Evolutionary conservation across 2,113 vertebrate genomes (phyloP).

Genomic region (Sterna hirundo): DNA sequence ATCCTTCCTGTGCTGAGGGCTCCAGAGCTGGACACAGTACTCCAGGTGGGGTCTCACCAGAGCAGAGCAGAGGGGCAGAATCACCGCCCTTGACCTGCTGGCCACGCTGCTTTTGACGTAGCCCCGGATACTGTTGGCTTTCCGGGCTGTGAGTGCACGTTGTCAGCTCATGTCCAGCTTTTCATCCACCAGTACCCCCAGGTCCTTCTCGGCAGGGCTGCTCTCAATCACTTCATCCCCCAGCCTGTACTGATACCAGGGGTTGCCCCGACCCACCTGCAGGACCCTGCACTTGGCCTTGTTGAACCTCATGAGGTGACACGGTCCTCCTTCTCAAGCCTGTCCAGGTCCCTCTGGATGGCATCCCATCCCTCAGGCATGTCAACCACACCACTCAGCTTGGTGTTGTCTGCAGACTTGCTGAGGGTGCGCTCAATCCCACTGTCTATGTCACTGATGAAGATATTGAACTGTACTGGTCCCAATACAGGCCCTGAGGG

Average conservation of each 20-base stretch:
- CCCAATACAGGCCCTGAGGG: neutral
- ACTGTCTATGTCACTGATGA: neutral
- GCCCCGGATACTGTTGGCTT: neutral
- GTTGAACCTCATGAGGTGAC: neutral
- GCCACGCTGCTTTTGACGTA: neutral
- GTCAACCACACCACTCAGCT: neutral
- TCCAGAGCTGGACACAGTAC: neutral
- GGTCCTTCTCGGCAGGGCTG: neutral
- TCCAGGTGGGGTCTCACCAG: neutral
- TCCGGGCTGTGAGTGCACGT: neutral
- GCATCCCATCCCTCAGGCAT: neutral
- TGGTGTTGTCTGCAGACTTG: neutral
- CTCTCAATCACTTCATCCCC: neutral
- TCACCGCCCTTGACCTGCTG: neutral
- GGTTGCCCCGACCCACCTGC: neutral
- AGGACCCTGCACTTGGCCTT: neutral
- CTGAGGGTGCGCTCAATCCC: neutral
- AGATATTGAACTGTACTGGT: neutral
- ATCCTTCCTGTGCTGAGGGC: neutral
- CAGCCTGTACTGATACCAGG: neutral
- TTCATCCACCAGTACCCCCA: neutral
- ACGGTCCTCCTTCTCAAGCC: neutral
- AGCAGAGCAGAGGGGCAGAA: neutral
- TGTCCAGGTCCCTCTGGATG: neutral
- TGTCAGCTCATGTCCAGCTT: neutral